Evolutionary conservation across 2,888 invertebrate genomes (phyloP).

Genomic region (Bombylius discolor): DNA sequence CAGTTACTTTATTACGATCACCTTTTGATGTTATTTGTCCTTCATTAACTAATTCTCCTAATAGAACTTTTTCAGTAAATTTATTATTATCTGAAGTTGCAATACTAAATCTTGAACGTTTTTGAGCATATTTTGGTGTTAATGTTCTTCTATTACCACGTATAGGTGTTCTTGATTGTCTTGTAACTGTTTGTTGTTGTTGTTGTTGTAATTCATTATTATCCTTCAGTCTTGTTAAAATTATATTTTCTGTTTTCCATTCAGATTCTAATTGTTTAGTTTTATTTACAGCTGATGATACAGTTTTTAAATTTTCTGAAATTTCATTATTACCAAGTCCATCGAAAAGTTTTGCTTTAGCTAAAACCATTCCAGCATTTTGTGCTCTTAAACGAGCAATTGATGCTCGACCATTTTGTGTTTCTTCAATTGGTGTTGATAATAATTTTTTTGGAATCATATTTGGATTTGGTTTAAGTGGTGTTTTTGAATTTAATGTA

Average conservation of each 20-base stretch:
- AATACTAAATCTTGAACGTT: background rate
- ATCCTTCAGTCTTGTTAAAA: background rate
- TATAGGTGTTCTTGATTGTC: background rate
- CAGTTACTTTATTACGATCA: background rate
- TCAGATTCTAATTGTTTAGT: too few relatives aligned
- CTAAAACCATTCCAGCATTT: constrained; percentile 69
- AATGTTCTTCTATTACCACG: background rate
- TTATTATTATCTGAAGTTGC: background rate
- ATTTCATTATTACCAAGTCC: constrained; percentile 24
- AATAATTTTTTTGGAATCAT: background rate
- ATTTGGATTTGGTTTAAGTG: background rate
- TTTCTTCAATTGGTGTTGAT: constrained; percentile 11
- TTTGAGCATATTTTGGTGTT: background rate
- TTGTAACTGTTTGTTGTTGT: background rate
- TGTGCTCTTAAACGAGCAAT: constrained; percentile 56
- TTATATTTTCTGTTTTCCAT: too few relatives aligned
- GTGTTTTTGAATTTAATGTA: constrained; percentile 3
- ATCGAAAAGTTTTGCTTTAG: constrained; percentile 65
- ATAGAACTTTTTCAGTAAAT: background rate
- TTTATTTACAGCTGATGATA: background rate
- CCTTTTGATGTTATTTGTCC: background rate
- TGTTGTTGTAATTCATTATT: background rate
- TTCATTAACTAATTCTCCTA: background rate
- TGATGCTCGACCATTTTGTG: constrained; percentile 51
- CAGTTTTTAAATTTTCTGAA: background rate